Percentiles rank a stretch among this genome's conserved stretches.
Conservation (phyloP, 1,140 invertebrate genomes). For the Protaetia brevitarsis region DNA sequence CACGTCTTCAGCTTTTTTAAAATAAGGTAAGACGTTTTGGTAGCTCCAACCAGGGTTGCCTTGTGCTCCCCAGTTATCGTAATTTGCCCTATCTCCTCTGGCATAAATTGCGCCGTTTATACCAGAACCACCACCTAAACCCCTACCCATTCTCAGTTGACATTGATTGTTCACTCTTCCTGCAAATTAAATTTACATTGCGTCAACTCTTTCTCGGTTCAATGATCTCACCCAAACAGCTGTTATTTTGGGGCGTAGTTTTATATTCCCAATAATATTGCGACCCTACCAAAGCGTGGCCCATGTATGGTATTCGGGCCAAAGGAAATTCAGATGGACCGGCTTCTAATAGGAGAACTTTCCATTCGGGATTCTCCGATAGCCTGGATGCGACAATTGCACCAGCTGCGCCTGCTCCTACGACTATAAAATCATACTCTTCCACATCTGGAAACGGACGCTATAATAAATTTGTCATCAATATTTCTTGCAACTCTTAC, state of each 20-base stretch:
- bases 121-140: slow-evolving; percentile 71
- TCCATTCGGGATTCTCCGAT: slow-evolving; percentile 64
- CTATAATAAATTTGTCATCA: too few species aligned
- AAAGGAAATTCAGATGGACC: slow-evolving; percentile 64
- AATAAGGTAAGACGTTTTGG: slow-evolving; percentile 67
- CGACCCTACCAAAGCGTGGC: slow-evolving; percentile 59
- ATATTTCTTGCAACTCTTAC: too few species aligned
- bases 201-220: background rate
- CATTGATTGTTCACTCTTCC: background rate
- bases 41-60: slow-evolving; percentile 74
- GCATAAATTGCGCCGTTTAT: slow-evolving; percentile 90
- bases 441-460: background rate
- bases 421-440: slow-evolving; percentile 35
- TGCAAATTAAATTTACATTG: background rate
- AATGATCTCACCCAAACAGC: slow-evolving; percentile 55
- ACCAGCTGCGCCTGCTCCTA: slow-evolving; percentile 51
- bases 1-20: slow-evolving; percentile 51
- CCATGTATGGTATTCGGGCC: slow-evolving; percentile 70
- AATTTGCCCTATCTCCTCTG: slow-evolving; percentile 71
- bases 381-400: slow-evolving; percentile 61
- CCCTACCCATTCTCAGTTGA: slow-evolving; percentile 57
- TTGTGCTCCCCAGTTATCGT: slow-evolving; percentile 68
- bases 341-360: slow-evolving; percentile 68
- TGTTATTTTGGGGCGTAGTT: slow-evolving; percentile 65
- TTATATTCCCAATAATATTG: slow-evolving; percentile 76